These are phyloP conservation scores for Odontocerum albicorne DNA, from an alignment of 2,888 invertebrate species.

Conservation along the genomic window DNA sequence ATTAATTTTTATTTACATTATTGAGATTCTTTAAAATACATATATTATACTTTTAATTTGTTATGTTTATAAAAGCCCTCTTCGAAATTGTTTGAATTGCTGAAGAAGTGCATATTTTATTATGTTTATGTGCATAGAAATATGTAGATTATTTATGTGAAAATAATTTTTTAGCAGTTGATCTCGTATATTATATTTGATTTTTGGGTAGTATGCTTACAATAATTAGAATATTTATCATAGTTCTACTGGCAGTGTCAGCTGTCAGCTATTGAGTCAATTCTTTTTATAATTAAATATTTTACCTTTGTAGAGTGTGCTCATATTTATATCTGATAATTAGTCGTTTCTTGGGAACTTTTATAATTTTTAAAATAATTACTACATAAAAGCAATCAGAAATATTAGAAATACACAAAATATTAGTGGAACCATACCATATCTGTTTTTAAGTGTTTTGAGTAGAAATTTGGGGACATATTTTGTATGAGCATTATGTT, in stretches of 20 bases:
- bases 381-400: no score
- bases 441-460: slow-evolving; percentile 22
- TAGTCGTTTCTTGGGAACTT: not conserved
- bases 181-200: slow-evolving; percentile 35
- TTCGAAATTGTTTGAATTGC: not conserved
- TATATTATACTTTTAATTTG: slow-evolving; percentile 6
- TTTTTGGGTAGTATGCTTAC: slow-evolving; percentile 25
- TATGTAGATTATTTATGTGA: slow-evolving; percentile 31
- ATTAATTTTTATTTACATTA: slow-evolving; percentile 26
- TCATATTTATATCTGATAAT: slow-evolving; percentile 22
- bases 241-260: slow-evolving; percentile 24
- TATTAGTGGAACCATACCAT: slow-evolving; percentile 29
- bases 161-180: slow-evolving; percentile 35
- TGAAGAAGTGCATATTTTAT: slow-evolving; percentile 10
- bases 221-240: slow-evolving; percentile 28
- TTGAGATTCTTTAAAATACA: slow-evolving; percentile 27
- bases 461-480: slow-evolving; percentile 18
- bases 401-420: not conserved
- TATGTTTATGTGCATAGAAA: slow-evolving; percentile 25
- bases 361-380: slow-evolving; percentile 6
- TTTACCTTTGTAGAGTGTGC: slow-evolving; percentile 23
- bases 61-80: slow-evolving; percentile 4
- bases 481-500: slow-evolving; percentile 22
- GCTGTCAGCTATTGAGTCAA: slow-evolving; percentile 30
- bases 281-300: slow-evolving; percentile 32